phyloP scores from a whole-genome alignment of 1,140 invertebrate genomes.

The Zaprionus camerounensis region DNA sequence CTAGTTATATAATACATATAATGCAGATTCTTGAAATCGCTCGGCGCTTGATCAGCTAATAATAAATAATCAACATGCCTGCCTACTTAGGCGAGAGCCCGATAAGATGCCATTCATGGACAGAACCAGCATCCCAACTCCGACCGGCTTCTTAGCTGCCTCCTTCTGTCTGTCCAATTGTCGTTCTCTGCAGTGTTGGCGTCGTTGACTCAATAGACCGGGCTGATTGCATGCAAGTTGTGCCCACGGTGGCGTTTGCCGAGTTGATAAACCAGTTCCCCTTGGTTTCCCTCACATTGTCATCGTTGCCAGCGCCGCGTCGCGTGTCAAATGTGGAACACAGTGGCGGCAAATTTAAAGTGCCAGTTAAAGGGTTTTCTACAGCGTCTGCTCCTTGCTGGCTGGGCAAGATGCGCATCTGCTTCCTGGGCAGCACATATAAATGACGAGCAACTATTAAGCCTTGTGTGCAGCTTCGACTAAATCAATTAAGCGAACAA shows the following conservation, averaged over 20 bases:
- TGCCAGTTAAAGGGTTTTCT: conserved; percentile 18
- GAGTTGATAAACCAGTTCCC: conserved; percentile 57
- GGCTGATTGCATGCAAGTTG: conserved; percentile 55
- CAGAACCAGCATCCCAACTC: not conserved
- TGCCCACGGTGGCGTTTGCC: conserved; percentile 27
- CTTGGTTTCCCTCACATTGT: not conserved
- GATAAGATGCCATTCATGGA: conserved; percentile 77
- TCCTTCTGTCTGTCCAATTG: not conserved
- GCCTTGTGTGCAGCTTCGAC: conserved; percentile 65
- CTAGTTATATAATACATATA: conserved; percentile 16
- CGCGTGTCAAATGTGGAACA: conserved; percentile 56
- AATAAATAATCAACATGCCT: conserved; percentile 68
- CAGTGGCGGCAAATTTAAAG: conserved; percentile 66
- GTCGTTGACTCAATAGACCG: conserved; percentile 58
- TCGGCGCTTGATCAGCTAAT: conserved; percentile 54
- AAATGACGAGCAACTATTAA: conserved; percentile 74
- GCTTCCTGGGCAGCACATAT: conserved; percentile 23
- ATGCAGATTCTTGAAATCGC: conserved; percentile 66
- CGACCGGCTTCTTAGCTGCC: not conserved
- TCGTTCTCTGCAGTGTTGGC: conserved; percentile 33
- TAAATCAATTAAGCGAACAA: conserved; percentile 79
- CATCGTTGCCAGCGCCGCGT: conserved; percentile 11
- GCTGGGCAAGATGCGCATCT: not conserved
- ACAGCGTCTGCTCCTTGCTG: not conserved
- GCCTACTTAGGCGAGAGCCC: conserved; percentile 44